Conservation (phyloP, 1,140 invertebrate species). For the Lamellibrachia luymesi region DNA sequence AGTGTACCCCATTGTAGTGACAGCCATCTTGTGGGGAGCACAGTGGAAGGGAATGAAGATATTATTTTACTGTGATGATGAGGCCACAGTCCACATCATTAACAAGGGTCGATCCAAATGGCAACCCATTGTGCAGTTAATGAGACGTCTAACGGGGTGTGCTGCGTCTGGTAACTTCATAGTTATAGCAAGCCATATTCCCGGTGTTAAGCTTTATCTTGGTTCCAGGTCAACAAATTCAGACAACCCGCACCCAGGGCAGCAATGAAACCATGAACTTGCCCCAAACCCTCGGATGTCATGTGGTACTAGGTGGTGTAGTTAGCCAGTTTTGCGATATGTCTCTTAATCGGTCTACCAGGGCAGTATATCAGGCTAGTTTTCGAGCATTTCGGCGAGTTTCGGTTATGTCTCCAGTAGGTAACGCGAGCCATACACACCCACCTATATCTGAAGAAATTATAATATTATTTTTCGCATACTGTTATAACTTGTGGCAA, state of each 20-base stretch:
- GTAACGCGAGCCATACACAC: neutral
- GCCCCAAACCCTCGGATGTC: neutral
- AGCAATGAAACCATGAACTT: neutral
- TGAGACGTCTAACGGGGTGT: neutral
- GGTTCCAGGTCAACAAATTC: neutral
- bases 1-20: neutral
- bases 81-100: slow-evolving; percentile 9
- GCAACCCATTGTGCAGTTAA: neutral
- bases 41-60: neutral
- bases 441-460: neutral
- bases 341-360: neutral
- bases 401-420: neutral
- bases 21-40: neutral
- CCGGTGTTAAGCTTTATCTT: neutral
- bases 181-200: neutral
- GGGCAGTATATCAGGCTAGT: neutral
- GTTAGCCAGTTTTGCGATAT: neutral
- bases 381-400: neutral
- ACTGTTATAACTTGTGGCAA: neutral
- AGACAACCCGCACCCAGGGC: neutral
- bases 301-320: neutral
- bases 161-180: neutral
- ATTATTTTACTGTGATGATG: slow-evolving; percentile 11
- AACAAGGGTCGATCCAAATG: slow-evolving; percentile 6
- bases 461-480: neutral